These are phyloP conservation scores for Nestor notabilis DNA, from an alignment of 2,113 vertebrate species.

Conservation along the genomic window DNA sequence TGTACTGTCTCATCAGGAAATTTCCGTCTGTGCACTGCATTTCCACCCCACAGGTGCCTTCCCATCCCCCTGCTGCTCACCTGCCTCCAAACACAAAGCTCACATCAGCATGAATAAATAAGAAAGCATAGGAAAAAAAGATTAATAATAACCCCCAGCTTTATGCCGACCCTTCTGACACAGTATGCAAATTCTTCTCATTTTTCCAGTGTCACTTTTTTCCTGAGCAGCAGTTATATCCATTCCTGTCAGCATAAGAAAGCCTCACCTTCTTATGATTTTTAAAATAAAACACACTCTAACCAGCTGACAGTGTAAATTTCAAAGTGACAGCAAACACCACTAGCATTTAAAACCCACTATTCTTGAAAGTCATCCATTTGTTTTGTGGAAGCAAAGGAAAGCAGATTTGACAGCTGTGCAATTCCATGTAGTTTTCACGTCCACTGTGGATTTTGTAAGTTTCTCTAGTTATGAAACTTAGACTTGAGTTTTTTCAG, in stretches of 20 bases:
- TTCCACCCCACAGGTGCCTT: not conserved
- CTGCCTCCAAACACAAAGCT: not conserved
- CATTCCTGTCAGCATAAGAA: not conserved
- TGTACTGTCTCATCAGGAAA: not conserved
- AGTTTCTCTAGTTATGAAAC: not conserved
- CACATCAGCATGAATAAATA: not conserved
- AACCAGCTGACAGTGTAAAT: not conserved
- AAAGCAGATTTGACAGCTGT: constrained; percentile 6
- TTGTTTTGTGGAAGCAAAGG: not conserved
- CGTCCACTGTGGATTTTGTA: not conserved
- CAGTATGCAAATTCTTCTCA: not conserved
- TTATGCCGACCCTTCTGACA: not conserved
- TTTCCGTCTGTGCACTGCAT: not conserved
- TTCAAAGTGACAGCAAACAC: not conserved
- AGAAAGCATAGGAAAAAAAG: not conserved
- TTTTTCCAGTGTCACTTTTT: not conserved
- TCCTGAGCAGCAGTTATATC: not conserved
- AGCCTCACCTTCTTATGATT: not conserved
- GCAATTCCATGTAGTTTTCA: not conserved
- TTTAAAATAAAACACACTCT: not conserved
- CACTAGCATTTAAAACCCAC: not conserved
- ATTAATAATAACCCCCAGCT: not conserved
- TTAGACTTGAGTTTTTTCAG: not conserved
- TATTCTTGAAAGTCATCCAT: not conserved
- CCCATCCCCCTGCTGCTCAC: not conserved